Conservation (phyloP, 2,888 invertebrate genomes). For the Drosophila diplacantha region DNA sequence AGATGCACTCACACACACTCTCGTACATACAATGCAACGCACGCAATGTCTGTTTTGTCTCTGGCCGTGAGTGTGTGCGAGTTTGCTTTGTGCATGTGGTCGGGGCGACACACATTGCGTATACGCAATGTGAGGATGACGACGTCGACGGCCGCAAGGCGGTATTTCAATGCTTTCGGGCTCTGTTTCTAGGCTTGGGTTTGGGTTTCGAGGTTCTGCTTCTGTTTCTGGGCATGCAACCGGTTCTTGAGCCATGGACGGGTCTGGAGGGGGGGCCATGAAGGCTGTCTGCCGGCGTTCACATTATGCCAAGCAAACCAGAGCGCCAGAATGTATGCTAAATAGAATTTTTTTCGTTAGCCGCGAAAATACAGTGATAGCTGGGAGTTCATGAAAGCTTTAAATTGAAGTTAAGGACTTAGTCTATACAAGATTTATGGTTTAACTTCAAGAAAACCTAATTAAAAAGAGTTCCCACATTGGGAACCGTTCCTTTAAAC, state of each 20-base stretch:
- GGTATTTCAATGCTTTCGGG: conserved; percentile 60
- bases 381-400: neutral
- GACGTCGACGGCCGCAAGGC: conserved; percentile 52
- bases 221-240: conserved; percentile 18
- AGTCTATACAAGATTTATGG: neutral
- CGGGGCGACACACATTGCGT: conserved; percentile 71
- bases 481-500: neutral
- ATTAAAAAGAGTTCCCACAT: neutral
- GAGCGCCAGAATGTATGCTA: conserved; percentile 71
- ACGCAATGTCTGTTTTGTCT: conserved; percentile 57
- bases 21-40: conserved; percentile 50
- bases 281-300: conserved; percentile 48
- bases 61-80: conserved; percentile 14
- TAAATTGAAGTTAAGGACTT: neutral
- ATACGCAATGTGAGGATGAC: conserved; percentile 45
- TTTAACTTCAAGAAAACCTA: neutral
- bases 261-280: conserved; percentile 16
- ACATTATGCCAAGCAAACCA: conserved; percentile 58
- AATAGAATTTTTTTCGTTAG: conserved; percentile 52
- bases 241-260: conserved; percentile 1
- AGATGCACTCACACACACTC: conserved; percentile 43
- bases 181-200: conserved; percentile 20
- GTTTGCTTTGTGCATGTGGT: conserved; percentile 47
- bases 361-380: conserved; percentile 9
- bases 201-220: conserved; percentile 15